Conservation (phyloP, 2,888 invertebrate species). For the Galerucella pusilla region DNA sequence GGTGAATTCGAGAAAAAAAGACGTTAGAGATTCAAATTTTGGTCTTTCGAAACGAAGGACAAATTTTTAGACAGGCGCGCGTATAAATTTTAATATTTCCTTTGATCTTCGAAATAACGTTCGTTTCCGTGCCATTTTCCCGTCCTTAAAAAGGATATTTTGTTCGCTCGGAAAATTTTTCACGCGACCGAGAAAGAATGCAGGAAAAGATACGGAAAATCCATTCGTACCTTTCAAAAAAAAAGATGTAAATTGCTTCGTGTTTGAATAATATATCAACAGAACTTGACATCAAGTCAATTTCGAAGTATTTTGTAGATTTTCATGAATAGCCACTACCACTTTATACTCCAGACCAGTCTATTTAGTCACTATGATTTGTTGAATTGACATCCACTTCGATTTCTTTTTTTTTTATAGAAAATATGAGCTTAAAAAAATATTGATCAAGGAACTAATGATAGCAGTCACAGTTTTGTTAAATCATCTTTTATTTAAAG, state of each 20-base stretch:
- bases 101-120: conserved; percentile 32
- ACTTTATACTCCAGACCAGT: too few relatives aligned
- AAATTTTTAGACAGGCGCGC: conserved; percentile 2
- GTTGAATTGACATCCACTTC: too few relatives aligned
- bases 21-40: background rate
- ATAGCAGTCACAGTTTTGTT: too few relatives aligned
- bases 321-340: too few relatives aligned
- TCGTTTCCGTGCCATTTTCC: conserved; percentile 31
- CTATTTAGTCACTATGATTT: too few relatives aligned
- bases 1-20: background rate
- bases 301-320: background rate
- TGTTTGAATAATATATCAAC: conserved; percentile 50
- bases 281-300: background rate
- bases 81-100: conserved; percentile 35
- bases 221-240: conserved; percentile 28
- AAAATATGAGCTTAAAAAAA: too few relatives aligned
- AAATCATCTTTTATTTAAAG: too few relatives aligned
- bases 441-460: too few relatives aligned
- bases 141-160: conserved; percentile 9
- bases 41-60: background rate
- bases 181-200: conserved; percentile 2
- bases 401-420: too few relatives aligned
- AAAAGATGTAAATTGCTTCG: conserved; percentile 24
- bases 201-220: conserved; percentile 28
- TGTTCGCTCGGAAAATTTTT: conserved; percentile 17